Evolutionary conservation across 2,113 vertebrate species (phyloP).

Genomic region (Proteles cristata): DNA sequence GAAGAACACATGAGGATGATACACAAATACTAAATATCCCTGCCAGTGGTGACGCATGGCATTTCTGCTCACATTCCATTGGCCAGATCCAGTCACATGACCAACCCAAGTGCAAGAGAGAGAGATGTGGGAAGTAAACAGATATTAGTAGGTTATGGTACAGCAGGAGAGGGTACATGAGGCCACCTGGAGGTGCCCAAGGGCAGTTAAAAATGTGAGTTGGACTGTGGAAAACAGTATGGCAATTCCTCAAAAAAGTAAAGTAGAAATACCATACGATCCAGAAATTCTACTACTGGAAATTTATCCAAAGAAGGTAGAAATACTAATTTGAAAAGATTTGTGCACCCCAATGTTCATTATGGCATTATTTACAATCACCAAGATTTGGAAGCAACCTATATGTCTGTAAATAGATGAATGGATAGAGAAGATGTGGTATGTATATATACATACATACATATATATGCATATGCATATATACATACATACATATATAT

Average conservation of each 20-base stretch:
- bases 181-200: not conserved
- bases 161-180: too few relatives aligned
- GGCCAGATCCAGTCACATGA: not conserved
- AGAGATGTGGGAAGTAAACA: rapidly evolving
- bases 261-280: not conserved
- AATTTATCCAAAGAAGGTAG: not conserved
- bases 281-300: not conserved
- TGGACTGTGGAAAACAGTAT: not conserved
- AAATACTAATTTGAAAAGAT: not conserved
- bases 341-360: not conserved
- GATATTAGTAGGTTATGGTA: rapidly evolving
- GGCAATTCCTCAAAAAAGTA: not conserved
- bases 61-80: not conserved
- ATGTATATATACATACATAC: not conserved
- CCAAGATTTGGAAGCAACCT: not conserved
- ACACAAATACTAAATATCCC: not conserved
- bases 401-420: not conserved
- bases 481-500: too few relatives aligned
- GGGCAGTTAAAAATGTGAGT: not conserved
- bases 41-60: rapidly evolving
- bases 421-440: not conserved
- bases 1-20: not conserved
- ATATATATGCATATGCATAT: too few relatives aligned
- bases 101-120: not conserved
- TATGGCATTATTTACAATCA: not conserved